Percentiles rank a stretch among this genome's conserved stretches.
These are phyloP conservation scores for Leucophenga maculata DNA, from an alignment of 2,888 invertebrate genomes.

Conservation along the genomic window DNA sequence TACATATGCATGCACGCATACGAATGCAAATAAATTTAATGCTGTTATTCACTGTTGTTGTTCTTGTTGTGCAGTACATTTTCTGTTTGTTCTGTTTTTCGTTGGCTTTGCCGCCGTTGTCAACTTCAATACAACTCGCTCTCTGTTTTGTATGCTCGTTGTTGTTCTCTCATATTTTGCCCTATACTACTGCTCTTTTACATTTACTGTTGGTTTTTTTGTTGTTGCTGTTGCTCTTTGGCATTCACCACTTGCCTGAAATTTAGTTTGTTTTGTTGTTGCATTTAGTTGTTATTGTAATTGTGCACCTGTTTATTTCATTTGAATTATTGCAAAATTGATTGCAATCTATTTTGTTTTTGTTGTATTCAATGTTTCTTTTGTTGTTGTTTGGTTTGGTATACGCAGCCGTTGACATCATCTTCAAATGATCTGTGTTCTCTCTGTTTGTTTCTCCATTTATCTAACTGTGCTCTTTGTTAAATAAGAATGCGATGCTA, in stretches of 20 bases:
- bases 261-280: neutral
- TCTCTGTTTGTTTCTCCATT: too few relatives aligned
- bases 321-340: neutral
- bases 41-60: neutral
- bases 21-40: slow-evolving; percentile 19
- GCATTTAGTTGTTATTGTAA: neutral
- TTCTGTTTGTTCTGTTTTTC: slow-evolving; percentile 24
- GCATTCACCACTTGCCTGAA: neutral
- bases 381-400: neutral
- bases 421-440: too few relatives aligned
- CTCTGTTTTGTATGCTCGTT: neutral
- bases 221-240: neutral
- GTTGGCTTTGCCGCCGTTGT: slow-evolving; percentile 34
- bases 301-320: slow-evolving; percentile 4
- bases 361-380: neutral
- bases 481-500: too few relatives aligned
- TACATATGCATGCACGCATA: slow-evolving; percentile 1
- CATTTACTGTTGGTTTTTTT: neutral
- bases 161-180: neutral
- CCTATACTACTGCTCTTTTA: neutral
- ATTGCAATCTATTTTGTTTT: neutral
- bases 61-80: slow-evolving; percentile 27
- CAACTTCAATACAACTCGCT: slow-evolving; percentile 38
- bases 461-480: too few relatives aligned
- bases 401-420: too few relatives aligned